These are phyloP conservation scores for Trachymyrmex cornetzi DNA, from an alignment of 1,140 invertebrate genomes.

Conservation along the genomic window DNA sequence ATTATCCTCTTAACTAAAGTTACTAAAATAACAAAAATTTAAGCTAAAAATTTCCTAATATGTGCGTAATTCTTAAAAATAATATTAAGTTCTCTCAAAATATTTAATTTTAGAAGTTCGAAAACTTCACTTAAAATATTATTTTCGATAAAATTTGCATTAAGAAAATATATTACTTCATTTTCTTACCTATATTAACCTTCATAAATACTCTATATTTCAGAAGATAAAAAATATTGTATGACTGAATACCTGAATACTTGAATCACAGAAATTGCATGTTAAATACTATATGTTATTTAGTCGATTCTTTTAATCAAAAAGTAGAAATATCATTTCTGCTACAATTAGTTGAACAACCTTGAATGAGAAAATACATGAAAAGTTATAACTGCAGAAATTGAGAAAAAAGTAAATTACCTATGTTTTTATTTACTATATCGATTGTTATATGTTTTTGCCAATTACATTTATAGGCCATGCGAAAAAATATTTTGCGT, in stretches of 20 bases:
- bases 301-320: neutral
- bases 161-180: neutral
- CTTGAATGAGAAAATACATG: neutral
- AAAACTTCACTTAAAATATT: neutral
- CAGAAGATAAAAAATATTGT: too few species aligned
- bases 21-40: neutral
- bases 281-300: neutral
- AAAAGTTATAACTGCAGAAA: constrained; percentile 21
- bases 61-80: too few species aligned
- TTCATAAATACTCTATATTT: neutral
- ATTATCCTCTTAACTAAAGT: neutral
- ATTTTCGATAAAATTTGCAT: neutral
- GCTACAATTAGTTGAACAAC: neutral
- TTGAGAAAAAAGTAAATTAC: neutral
- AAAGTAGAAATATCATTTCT: neutral
- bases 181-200: neutral
- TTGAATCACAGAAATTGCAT: neutral
- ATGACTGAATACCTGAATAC: too few species aligned
- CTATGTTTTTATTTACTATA: constrained; percentile 19
- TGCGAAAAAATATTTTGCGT: constrained; percentile 30
- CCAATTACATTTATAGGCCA: neutral
- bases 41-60: neutral
- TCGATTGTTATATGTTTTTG: constrained; percentile 13
- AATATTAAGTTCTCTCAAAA: too few species aligned
- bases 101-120: neutral